These are phyloP conservation scores for Rhabdomys dilectus DNA, from an alignment of 2,113 vertebrate genomes.

Conservation along the genomic window DNA sequence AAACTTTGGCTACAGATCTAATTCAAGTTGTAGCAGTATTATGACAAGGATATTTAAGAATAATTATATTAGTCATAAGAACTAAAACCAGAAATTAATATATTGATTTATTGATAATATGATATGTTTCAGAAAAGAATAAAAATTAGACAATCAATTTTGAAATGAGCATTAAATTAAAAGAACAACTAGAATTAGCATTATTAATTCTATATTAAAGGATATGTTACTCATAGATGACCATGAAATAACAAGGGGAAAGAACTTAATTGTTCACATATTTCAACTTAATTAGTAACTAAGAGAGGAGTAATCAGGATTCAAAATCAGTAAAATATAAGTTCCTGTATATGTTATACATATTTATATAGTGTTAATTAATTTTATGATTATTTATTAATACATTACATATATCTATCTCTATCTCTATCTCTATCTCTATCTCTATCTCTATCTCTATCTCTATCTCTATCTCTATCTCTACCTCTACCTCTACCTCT, in stretches of 20 bases:
- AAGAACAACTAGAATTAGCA: neutral
- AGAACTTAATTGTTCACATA: neutral
- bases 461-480: neutral
- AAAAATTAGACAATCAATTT: neutral
- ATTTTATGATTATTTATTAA: neutral
- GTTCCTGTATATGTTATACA: neutral
- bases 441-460: neutral
- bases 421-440: neutral
- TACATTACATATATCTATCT: neutral
- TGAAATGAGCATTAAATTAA: neutral
- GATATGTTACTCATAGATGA: neutral
- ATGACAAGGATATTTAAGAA: neutral
- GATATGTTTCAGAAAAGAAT: neutral
- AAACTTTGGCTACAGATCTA: neutral
- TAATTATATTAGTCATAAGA: neutral
- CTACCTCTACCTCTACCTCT: too few relatives aligned
- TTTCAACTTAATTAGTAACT: neutral
- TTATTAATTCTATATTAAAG: neutral
- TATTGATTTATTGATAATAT: too few relatives aligned
- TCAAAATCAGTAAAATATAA: neutral
- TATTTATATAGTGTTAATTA: neutral
- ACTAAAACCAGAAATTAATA: neutral
- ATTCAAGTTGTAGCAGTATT: neutral
- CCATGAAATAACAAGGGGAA: neutral
- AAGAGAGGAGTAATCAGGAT: neutral